Percentiles rank a stretch among this genome's conserved stretches.
phyloP scores from a whole-genome alignment of 2,888 invertebrate species.

The Mythimna loreyi region DNA sequence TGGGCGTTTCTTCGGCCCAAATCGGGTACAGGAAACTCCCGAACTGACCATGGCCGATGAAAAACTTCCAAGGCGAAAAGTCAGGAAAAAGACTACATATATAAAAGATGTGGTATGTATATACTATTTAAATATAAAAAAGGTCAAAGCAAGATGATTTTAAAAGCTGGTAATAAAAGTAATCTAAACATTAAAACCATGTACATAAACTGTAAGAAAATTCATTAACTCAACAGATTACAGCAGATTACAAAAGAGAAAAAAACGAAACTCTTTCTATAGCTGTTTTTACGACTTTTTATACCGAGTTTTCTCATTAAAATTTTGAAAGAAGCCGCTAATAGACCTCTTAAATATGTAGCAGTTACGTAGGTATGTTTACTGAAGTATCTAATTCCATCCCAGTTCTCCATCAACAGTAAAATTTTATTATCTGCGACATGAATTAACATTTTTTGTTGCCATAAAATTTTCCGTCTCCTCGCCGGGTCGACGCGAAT shows the following conservation, averaged over 20 bases:
- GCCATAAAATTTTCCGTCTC: slow-evolving; percentile 68
- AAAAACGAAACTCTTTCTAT: slow-evolving; percentile 65
- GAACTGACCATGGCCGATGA: too few species aligned
- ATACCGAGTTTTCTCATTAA: slow-evolving; percentile 69
- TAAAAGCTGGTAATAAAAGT: slow-evolving; percentile 29
- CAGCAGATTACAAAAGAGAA: slow-evolving; percentile 62
- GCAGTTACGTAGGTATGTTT: slow-evolving; percentile 58
- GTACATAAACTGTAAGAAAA: slow-evolving; percentile 56
- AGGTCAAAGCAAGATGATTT: neutral
- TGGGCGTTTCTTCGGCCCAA: too few species aligned
- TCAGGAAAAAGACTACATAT: too few species aligned
- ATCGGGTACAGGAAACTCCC: too few species aligned
- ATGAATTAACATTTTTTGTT: slow-evolving; percentile 67
- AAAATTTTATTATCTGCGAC: slow-evolving; percentile 66
- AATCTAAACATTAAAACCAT: slow-evolving; percentile 47
- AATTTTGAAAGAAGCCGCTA: slow-evolving; percentile 65
- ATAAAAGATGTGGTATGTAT: neutral
- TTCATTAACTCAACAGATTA: slow-evolving; percentile 63
- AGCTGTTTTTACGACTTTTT: slow-evolving; percentile 69
- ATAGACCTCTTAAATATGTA: slow-evolving; percentile 68
- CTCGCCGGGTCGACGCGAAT: slow-evolving; percentile 66
- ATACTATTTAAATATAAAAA: neutral
- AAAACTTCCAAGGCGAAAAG: too few species aligned
- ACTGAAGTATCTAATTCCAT: slow-evolving; percentile 64
- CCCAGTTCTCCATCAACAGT: slow-evolving; percentile 58